These are phyloP conservation scores for Saguinus midas DNA, from an alignment of 2,113 vertebrate species.

Conservation along the genomic window DNA sequence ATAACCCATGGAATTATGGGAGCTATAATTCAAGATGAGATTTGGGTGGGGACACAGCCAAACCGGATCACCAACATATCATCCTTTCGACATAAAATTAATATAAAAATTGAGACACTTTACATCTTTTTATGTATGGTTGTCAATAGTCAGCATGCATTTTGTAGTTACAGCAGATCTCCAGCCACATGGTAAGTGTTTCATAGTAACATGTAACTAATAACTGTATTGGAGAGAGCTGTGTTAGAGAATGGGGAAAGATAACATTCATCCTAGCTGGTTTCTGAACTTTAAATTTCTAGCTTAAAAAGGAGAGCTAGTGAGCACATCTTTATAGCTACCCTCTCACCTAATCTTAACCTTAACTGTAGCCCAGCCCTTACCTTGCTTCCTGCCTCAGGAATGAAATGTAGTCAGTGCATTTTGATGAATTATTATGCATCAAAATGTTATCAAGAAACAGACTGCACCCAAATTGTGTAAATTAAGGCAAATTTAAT, in stretches of 20 bases:
- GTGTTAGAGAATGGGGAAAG: background rate
- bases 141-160: background rate
- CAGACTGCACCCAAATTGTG: background rate
- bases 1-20: too few relatives aligned
- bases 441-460: slow-evolving; percentile 20
- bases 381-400: background rate
- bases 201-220: background rate
- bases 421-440: slow-evolving; percentile 10
- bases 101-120: background rate
- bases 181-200: background rate
- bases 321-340: background rate
- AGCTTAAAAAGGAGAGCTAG: background rate
- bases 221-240: background rate
- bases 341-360: background rate
- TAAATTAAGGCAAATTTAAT: slow-evolving; percentile 37
- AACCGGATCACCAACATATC: background rate
- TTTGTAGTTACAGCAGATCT: background rate
- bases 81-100: background rate
- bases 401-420: background rate
- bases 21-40: too few relatives aligned
- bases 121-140: background rate
- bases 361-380: background rate
- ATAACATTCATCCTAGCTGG: background rate
- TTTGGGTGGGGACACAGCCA: too few relatives aligned
- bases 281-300: background rate